Base-by-base conservation (phyloP, 2,113 vertebrate species). In the Catharus bicknelli region DNA sequence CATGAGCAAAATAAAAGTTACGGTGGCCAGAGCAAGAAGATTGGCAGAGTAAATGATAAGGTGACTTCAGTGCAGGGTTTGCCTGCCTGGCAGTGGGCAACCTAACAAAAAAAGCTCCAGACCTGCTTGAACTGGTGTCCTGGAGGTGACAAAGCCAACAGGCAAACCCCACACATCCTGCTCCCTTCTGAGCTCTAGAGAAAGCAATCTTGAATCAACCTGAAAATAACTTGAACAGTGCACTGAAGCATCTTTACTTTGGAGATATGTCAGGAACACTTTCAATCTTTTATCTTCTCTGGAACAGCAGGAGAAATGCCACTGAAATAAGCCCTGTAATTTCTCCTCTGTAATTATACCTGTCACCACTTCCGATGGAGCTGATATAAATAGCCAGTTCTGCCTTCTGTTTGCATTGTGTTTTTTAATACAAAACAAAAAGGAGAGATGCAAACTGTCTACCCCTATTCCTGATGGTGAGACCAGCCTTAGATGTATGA, bases 331-430 rank as follows among this genome's bases (percentile, higher is more conserved):
- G 97, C 95, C 88, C 94, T 97, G 96, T 97, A 97, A 98, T 97
- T 97, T 98, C 97, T 97, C 92, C 96, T 97, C 95, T 93, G 97
- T 97, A 98, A 98, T 98, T 98, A 97, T 94, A 98, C 97, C 97
- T 98, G 97, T 97, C 97, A 97, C 96, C 85, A 96, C 92, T 98
- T 98, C 96, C 89, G 88, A 97, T 96, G 93, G 95, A 96, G 92
- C 78, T 42, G 97, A 96, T 98, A 98, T 97, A 98, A 98, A 98
- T 98, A 98, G 97, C 96, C 94, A 83, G 66, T 62, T 93, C 96
- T 95, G 92, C 95, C 90, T 96, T 95, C 93, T 93, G 83, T 86
- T 94, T 94, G 92, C 59, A 88, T 95, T 96, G 90, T 88, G 85
- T 17, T 74, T 62, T 69, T 55, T 67, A 92, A 94, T 82, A 83